Evolutionary conservation across 2,888 invertebrate genomes (phyloP), one percentile per base, ranked within the genome.

Genomic region (Eupsilia transversa): DNA sequence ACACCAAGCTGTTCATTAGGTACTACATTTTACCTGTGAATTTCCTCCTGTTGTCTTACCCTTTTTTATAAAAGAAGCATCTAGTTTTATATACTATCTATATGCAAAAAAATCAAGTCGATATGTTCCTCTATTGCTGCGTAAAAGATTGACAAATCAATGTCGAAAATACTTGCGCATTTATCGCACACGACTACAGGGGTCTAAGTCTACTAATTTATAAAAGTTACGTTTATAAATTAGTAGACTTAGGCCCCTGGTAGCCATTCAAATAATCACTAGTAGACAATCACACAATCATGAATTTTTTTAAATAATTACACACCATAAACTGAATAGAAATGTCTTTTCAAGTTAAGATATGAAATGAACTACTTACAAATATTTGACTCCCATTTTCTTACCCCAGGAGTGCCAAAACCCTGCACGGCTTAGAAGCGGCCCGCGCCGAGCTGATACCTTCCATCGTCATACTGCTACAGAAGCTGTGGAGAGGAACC

Each of bases 1-100:
- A 98, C 89, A 99, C 99, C 1, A 99, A 99, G 95, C 97, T 99
- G 70, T 99, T 99, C 91, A 98, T 99, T 84, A 97, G 99, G 91
- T 98, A 49, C 3, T 43, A 14, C 0, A 43, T 43, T 43, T 43
- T 14, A 14, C 41, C 14, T 38, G 38, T 10, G 9, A 38, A 0
- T 38, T 38, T 9, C 38, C 38, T 38, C 38, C 9, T 38, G 9
- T 35, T 7, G 35, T 35, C 35, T n/a, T n/a, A n/a, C n/a, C n/a
- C n/a, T n/a, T n/a, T n/a, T n/a, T n/a, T n/a, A n/a, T n/a, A n/a
- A n/a, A n/a, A n/a, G n/a, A n/a, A n/a, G n/a, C n/a, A n/a, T n/a
- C n/a, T n/a, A n/a, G n/a, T n/a, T n/a, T n/a, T n/a, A n/a, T 38
- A 38, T 38, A 38, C 10, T 33, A 33, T 12, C 5, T 57, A 10